phyloP scores from a whole-genome alignment of 1,140 invertebrate species.

The Palaemon carinicauda region DNA sequence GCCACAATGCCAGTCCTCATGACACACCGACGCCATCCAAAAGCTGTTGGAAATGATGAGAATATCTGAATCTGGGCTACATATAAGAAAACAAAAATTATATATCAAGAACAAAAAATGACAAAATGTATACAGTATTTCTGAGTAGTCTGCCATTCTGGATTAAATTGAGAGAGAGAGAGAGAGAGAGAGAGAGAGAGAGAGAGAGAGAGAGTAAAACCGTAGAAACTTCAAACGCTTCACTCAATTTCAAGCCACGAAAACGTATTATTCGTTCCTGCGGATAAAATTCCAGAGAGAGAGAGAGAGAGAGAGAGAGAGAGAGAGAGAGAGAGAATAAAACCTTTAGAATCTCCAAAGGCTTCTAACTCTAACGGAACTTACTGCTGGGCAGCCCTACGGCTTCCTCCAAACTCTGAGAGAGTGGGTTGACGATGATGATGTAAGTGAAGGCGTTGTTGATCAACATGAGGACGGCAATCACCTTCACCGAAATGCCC shows the following conservation, averaged over 20 bases:
- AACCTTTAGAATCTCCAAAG: too few species aligned
- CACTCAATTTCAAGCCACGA: too few species aligned
- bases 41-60: conserved; percentile 64
- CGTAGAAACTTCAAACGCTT: too few species aligned
- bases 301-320: too few species aligned
- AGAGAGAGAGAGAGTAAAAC: too few species aligned
- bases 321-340: neutral
- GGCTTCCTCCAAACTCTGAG: conserved; percentile 76
- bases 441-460: conserved; percentile 67
- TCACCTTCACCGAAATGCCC: conserved; percentile 66
- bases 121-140: too few species aligned
- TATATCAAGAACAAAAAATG: too few species aligned
- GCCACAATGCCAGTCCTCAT: conserved; percentile 64
- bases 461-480: conserved; percentile 71
- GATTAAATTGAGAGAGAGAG: too few species aligned
- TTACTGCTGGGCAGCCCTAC: conserved; percentile 73
- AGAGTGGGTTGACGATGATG: conserved; percentile 74
- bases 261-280: too few species aligned
- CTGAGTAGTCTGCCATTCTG: too few species aligned
- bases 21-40: conserved; percentile 65
- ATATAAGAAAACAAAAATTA: neutral
- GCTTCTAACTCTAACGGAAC: conserved; percentile 18
- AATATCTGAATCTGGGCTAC: neutral
- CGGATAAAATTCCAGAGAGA: too few species aligned
- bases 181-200: too few species aligned